A percentile compares a stretch with the other conserved stretches of the same genome.
phyloP scores from a whole-genome alignment of 2,797 vertebrate species.

The Sebastolobus alascanus region DNA sequence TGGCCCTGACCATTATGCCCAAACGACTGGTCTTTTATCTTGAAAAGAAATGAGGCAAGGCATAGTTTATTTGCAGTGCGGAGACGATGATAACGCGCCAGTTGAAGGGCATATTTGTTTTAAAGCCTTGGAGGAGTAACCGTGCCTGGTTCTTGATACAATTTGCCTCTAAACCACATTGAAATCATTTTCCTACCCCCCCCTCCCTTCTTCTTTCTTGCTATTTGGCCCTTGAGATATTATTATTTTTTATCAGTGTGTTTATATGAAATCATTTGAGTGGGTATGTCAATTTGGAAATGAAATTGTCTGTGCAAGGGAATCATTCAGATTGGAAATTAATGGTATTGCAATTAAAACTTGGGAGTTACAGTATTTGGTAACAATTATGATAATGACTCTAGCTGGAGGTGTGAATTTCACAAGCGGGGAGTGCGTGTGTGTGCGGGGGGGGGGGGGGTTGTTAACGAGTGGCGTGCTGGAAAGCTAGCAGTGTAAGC shows the following conservation, averaged over 20 bases:
- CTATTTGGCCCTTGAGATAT: conserved; percentile 75
- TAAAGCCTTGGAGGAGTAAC: conserved; percentile 68
- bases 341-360: conserved; percentile 86
- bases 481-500: conserved; percentile 51
- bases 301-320: conserved; percentile 78
- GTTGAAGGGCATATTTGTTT: conserved; percentile 82
- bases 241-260: conserved; percentile 81
- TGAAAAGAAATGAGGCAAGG: conserved; percentile 77
- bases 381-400: conserved; percentile 84
- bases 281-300: conserved; percentile 79
- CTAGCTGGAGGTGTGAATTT: conserved; percentile 84
- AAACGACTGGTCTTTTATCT: conserved; percentile 85
- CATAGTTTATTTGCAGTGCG: conserved; percentile 78
- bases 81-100: conserved; percentile 67
- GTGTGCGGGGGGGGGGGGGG: background rate
- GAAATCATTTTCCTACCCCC: conserved; percentile 58
- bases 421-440: conserved; percentile 47
- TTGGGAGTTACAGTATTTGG: conserved; percentile 82
- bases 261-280: conserved; percentile 83
- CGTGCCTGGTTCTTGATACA: conserved; percentile 65
- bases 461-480: conserved; percentile 63
- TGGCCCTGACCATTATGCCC: conserved; percentile 76
- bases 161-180: conserved; percentile 64
- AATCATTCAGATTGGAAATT: conserved; percentile 83
- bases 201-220: conserved; percentile 16